Evolutionary conservation across 1,140 invertebrate genomes (phyloP), one percentile per base, ranked within the genome.

Genomic region (Procambarus virginalis): DNA sequence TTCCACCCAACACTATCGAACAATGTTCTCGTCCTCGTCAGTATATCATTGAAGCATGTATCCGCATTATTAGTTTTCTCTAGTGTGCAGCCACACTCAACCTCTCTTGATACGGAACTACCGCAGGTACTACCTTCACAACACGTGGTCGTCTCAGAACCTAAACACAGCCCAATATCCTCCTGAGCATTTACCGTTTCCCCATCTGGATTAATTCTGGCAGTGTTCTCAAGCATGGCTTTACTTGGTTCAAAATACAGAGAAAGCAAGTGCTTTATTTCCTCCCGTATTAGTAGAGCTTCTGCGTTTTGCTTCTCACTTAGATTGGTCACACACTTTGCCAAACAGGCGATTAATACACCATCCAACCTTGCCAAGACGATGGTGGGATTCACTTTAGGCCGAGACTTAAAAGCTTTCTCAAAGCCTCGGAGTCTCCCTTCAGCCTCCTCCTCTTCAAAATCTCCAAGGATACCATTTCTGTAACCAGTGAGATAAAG

Each of bases 401-500:
- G 17, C n/a, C 58, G 12, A 20, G 14, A 55, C 17, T 46, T 20
- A 85, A 85, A 85, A 34, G 48, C 84, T 58, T 8, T 49, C n/a
- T 14, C 46, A 49, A 85, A 85, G 8, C 84, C 84, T 17, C 34
- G 3, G 3, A 55, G 10, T 20, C 84, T 55, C 34, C 84, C 84
- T 58, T 17, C n/a, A 12, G 73, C 84, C 60, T 85, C 84, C 51
- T 75, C 49, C 2, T 76, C n/a, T 17, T 77, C 84, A 85, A 85
- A 85, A 22, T 85, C 84, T 77, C 73, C 73, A 2, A 85, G 49
- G 22, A 85, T 46, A 46, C 73, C 84, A 51, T 85, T 76, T 51
- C 84, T 75, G 22, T 85, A 85, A 77, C 84, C 84, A 17, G 84
- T 60, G 22, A 58, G 49, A 45, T 77, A 73, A 2, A 85, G 68